phyloP scores from a whole-genome alignment of 2,888 invertebrate species.

The Drosophila seclusa region DNA sequence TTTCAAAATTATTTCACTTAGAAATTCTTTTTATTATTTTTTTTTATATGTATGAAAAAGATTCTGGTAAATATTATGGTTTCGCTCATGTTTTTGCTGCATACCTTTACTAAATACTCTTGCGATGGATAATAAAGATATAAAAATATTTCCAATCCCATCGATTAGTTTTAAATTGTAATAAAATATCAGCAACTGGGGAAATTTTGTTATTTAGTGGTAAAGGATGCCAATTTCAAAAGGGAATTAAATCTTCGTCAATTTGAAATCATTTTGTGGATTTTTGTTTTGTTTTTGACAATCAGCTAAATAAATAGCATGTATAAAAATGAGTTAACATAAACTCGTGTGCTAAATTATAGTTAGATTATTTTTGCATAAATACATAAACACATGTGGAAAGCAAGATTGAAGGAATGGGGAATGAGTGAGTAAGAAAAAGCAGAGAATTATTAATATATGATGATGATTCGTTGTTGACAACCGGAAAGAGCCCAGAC shows the following conservation, averaged over 20 bases:
- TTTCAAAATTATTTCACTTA: not conserved
- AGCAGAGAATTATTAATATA: conserved; percentile 33
- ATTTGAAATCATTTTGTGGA: not conserved
- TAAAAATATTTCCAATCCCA: not conserved
- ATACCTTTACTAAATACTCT: conserved; percentile 5
- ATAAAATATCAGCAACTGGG: not conserved
- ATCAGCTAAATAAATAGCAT: not conserved
- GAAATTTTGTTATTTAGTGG: not conserved
- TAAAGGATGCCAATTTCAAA: not conserved
- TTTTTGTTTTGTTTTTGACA: not conserved
- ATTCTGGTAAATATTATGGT: not conserved
- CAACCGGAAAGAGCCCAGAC: conserved; percentile 76
- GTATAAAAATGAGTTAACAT: conserved; percentile 3
- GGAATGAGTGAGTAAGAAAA: conserved; percentile 1
- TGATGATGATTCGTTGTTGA: conserved; percentile 60
- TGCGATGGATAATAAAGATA: not conserved
- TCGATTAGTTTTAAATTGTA: not conserved
- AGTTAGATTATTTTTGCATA: conserved; percentile 1
- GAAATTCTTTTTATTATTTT: not conserved
- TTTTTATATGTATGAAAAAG: not conserved
- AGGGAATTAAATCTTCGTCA: conserved; percentile 8
- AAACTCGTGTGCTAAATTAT: conserved; percentile 14
- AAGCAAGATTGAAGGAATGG: not conserved
- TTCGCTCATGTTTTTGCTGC: not conserved
- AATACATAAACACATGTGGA: not conserved